Evolutionary conservation across 2,113 vertebrate genomes (phyloP).

Genomic region (Tamias sibiricus): DNA sequence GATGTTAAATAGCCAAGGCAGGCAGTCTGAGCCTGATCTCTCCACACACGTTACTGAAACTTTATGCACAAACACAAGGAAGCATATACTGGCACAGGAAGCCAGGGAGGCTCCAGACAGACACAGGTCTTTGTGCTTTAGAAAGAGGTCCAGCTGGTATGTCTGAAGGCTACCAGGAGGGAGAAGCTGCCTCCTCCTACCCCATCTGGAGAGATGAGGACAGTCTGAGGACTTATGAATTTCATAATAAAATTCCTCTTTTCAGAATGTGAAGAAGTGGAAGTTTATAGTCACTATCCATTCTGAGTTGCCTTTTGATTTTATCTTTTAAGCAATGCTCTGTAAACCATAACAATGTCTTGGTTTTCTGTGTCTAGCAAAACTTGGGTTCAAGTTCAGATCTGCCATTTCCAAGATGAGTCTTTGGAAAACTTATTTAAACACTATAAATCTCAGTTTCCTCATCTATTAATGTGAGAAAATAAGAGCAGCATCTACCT

Average conservation of each 20-base stretch:
- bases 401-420: constrained; percentile 37
- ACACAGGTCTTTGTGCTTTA: not conserved
- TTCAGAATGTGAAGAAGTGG: not conserved
- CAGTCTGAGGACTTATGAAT: not conserved
- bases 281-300: not conserved
- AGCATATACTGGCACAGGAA: not conserved
- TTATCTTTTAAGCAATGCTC: constrained; percentile 13
- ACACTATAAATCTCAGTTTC: not conserved
- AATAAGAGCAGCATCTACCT: not conserved
- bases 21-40: not conserved
- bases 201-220: not conserved
- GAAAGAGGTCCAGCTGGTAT: not conserved
- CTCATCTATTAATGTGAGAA: not conserved
- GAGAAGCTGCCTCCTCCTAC: not conserved
- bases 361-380: constrained; percentile 1
- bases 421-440: constrained; percentile 4
- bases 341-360: not conserved
- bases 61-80: not conserved
- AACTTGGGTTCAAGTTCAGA: constrained; percentile 46
- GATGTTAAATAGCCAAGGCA: not conserved
- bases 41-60: not conserved
- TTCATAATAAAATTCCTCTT: not conserved
- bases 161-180: not conserved
- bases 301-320: not conserved
- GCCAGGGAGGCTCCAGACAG: not conserved